phyloP scores from a whole-genome alignment of 1,140 invertebrate genomes.

The Brachionus koreanus region DNA sequence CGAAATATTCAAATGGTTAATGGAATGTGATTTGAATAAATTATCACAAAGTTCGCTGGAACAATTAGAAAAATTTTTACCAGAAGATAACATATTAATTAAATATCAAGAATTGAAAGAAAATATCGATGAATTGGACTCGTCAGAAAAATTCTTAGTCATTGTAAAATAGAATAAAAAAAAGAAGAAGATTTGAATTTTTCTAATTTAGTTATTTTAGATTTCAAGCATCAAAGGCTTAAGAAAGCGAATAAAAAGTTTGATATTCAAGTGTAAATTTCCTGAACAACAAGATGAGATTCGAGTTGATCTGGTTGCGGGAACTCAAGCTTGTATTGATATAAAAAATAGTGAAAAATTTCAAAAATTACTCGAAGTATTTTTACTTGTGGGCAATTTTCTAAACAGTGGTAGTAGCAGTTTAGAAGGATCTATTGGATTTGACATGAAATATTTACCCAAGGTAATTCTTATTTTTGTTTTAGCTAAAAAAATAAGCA shows the following conservation, averaged over 20 bases:
- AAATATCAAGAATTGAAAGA: constrained; percentile 74
- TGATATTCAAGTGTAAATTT: constrained; percentile 83
- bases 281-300: constrained; percentile 60
- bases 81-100: constrained; percentile 79
- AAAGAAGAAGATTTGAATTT: not conserved
- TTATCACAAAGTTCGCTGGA: constrained; percentile 76
- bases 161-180: constrained; percentile 67
- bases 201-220: constrained; percentile 57
- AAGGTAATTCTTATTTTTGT: constrained; percentile 73
- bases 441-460: constrained; percentile 90
- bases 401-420: constrained; percentile 91
- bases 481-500: no score
- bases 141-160: constrained; percentile 88
- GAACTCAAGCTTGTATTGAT: constrained; percentile 90
- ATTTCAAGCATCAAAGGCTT: constrained; percentile 78
- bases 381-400: constrained; percentile 85
- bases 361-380: constrained; percentile 78
- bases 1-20: constrained; percentile 75
- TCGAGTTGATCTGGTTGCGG: constrained; percentile 75
- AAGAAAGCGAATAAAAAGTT: constrained; percentile 76
- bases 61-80: constrained; percentile 76
- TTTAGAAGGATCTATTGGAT: constrained; percentile 81
- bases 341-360: constrained; percentile 84
- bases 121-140: constrained; percentile 74
- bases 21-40: constrained; percentile 78